These are phyloP conservation scores for Dusona sp. DNA, from an alignment of 2,888 invertebrate genomes.

Conservation along the genomic window DNA sequence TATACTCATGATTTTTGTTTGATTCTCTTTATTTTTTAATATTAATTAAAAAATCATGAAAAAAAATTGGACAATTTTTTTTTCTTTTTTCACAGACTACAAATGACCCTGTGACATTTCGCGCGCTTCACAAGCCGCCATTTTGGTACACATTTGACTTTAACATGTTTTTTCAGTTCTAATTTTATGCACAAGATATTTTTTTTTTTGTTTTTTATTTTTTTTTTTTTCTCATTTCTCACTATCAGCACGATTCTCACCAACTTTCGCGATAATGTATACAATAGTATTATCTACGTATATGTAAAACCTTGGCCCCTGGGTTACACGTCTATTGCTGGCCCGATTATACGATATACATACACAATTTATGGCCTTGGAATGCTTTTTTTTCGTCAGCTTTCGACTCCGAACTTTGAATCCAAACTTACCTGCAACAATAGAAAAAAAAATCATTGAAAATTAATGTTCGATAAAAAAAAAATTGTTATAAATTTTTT, in stretches of 20 bases:
- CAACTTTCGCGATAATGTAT: neutral
- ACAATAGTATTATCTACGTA: conserved; percentile 13
- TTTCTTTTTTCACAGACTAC: neutral
- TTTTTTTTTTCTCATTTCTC: neutral
- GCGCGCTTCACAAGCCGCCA: neutral
- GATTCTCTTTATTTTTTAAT: neutral
- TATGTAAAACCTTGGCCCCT: conserved; percentile 5
- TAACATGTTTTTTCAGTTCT: neutral
- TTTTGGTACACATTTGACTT: neutral
- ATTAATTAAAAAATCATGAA: neutral
- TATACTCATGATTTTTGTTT: neutral
- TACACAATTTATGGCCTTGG: conserved; percentile 21
- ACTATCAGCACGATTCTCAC: conserved; percentile 16
- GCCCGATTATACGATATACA: conserved; percentile 20
- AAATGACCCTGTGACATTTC: neutral
- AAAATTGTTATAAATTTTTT: no score
- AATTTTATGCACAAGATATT: neutral
- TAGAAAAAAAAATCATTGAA: conserved; percentile 10
- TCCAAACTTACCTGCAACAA: conserved; percentile 73
- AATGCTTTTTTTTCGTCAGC: neutral
- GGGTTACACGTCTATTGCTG: conserved; percentile 22
- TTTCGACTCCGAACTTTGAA: conserved; percentile 1
- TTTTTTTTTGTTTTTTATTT: neutral
- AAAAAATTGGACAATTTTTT: neutral
- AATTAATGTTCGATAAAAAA: neutral